Conservation (phyloP, 2,888 invertebrate species). For the Clanis bilineata region DNA sequence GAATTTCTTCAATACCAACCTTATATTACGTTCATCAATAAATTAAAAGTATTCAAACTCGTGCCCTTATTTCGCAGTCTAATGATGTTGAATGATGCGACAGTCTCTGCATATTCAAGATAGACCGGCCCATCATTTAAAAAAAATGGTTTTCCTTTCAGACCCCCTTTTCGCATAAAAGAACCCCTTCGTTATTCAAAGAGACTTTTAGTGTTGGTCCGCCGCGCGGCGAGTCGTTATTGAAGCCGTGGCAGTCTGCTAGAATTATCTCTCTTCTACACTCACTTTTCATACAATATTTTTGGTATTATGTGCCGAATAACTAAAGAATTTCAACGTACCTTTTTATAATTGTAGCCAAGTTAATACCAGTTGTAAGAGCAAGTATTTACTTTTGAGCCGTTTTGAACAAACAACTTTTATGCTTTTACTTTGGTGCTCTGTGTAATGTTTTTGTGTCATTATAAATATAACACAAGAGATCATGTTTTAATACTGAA, state of each 20-base stretch:
- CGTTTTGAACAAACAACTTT: not conserved
- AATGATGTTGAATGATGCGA: conserved; percentile 76
- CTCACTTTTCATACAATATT: conserved; percentile 30
- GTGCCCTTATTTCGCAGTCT: conserved; percentile 59
- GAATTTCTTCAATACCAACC: conserved; percentile 18
- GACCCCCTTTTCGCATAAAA: conserved; percentile 60
- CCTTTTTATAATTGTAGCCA: not conserved
- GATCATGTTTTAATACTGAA: not conserved
- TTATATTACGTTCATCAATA: conserved; percentile 25
- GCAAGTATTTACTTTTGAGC: not conserved
- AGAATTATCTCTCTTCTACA: conserved; percentile 43
- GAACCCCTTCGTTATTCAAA: conserved; percentile 74
- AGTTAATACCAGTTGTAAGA: conserved; percentile 1
- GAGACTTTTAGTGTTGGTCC: conserved; percentile 62
- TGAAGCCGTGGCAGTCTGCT: conserved; percentile 44
- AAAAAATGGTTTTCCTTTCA: conserved; percentile 74
- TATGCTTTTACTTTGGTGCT: not conserved
- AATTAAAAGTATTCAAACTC: conserved; percentile 51
- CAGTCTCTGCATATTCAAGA: conserved; percentile 69
- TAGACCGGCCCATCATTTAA: conserved; percentile 64
- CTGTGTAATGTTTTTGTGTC: not conserved
- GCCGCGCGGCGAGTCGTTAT: conserved; percentile 45
- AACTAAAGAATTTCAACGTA: not conserved
- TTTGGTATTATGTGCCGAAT: conserved; percentile 12
- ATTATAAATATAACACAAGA: conserved; percentile 2